A percentile compares a stretch with the other conserved stretches of the same genome.
Conservation (phyloP, 2,888 invertebrate genomes). For the Vannuccia rotundouncinata region DNA sequence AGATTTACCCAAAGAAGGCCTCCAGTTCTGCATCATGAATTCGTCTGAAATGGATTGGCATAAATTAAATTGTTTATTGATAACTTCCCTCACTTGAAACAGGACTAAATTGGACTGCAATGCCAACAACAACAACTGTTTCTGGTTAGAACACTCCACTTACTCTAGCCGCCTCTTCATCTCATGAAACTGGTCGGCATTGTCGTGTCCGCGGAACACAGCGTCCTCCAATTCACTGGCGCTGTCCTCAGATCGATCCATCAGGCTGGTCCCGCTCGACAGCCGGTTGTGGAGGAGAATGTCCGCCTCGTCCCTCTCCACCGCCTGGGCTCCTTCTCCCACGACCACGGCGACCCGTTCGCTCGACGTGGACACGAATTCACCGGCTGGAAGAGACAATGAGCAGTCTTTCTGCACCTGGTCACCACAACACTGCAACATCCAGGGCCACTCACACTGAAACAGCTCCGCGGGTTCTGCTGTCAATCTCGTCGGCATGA, state of each 20-base stretch:
- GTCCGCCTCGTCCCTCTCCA: background rate
- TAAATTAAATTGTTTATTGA: background rate
- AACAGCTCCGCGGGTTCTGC: too few species aligned
- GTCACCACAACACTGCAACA: too few species aligned
- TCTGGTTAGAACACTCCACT: background rate
- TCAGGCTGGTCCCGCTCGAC: background rate
- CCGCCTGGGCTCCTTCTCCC: background rate
- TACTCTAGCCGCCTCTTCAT: background rate
- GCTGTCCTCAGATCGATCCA: background rate
- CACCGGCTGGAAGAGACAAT: too few species aligned
- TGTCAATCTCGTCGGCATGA: too few species aligned
- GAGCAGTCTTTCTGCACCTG: too few species aligned
- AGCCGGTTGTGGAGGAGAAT: background rate
- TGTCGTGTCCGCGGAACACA: background rate
- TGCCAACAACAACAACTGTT: background rate
- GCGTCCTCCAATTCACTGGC: background rate
- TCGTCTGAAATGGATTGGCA: background rate
- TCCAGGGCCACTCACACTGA: too few species aligned
- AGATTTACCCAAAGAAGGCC: conserved; percentile 2
- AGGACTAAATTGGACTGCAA: too few species aligned
- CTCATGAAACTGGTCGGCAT: background rate
- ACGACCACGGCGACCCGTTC: background rate
- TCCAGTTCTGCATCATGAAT: conserved; percentile 4
- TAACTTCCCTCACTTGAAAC: too few species aligned
- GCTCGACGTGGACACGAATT: background rate